phyloP scores from a whole-genome alignment of 2,797 vertebrate genomes.

The Acipenser ruthenus region DNA sequence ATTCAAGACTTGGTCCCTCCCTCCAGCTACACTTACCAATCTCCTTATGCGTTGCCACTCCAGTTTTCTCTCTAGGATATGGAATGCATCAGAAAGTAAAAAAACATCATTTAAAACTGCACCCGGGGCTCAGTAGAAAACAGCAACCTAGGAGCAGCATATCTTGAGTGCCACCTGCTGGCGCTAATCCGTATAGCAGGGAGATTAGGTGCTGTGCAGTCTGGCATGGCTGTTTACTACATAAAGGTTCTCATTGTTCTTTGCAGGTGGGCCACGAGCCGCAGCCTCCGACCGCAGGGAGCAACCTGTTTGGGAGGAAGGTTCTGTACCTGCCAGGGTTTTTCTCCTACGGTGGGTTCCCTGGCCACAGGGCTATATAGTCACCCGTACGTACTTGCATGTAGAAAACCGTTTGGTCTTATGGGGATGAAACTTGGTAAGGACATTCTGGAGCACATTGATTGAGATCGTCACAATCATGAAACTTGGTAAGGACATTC shows the following conservation, averaged over 20 bases:
- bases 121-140: neutral
- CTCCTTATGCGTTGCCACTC: too few species aligned
- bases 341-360: slow-evolving; percentile 74
- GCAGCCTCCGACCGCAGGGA: slow-evolving; percentile 65
- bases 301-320: slow-evolving; percentile 72
- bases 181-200: neutral
- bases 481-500: too few species aligned
- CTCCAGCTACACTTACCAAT: too few species aligned
- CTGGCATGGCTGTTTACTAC: neutral
- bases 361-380: too few species aligned
- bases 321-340: slow-evolving; percentile 78
- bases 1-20: too few species aligned
- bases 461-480: too few species aligned
- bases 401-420: too few species aligned
- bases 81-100: slow-evolving; percentile 22
- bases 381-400: too few species aligned
- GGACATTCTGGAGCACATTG: too few species aligned
- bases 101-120: slow-evolving; percentile 15
- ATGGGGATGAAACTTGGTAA: too few species aligned
- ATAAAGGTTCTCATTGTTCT: neutral
- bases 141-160: neutral
- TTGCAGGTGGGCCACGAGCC: slow-evolving; percentile 78
- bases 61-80: slow-evolving; percentile 9
- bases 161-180: neutral
- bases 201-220: neutral